Evolutionary conservation across 2,113 vertebrate species (phyloP).

Genomic region (Rynchops niger): DNA sequence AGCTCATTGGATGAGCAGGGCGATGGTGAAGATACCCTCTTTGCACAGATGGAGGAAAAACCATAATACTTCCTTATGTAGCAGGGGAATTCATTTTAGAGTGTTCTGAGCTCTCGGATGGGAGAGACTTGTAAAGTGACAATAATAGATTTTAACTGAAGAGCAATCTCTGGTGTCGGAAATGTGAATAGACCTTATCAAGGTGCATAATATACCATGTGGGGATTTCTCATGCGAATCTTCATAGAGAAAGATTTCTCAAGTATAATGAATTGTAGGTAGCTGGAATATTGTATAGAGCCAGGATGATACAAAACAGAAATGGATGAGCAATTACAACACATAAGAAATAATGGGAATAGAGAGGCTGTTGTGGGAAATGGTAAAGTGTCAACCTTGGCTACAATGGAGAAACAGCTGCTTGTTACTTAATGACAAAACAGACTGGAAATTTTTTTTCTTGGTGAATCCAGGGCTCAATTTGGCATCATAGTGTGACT

Average conservation of each 20-base stretch:
- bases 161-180: slow-evolving; percentile 62
- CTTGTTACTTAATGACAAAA: background rate
- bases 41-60: slow-evolving; percentile 47
- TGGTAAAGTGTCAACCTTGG: background rate
- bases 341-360: background rate
- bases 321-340: background rate
- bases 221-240: background rate
- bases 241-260: background rate
- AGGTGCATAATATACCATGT: background rate
- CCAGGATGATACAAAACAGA: background rate
- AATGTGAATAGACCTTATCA: slow-evolving; percentile 58
- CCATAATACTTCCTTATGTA: slow-evolving; percentile 52
- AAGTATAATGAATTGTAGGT: background rate
- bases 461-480: background rate
- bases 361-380: background rate
- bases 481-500: background rate
- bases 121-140: slow-evolving; percentile 33
- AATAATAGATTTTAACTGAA: slow-evolving; percentile 63
- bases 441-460: background rate
- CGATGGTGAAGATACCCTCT: slow-evolving; percentile 52
- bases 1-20: slow-evolving; percentile 45
- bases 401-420: background rate
- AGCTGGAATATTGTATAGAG: background rate
- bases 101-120: background rate
- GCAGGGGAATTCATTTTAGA: slow-evolving; percentile 21